These are phyloP conservation scores for Neopelma chrysocephalum DNA, from an alignment of 2,797 vertebrate species.

Conservation along the genomic window DNA sequence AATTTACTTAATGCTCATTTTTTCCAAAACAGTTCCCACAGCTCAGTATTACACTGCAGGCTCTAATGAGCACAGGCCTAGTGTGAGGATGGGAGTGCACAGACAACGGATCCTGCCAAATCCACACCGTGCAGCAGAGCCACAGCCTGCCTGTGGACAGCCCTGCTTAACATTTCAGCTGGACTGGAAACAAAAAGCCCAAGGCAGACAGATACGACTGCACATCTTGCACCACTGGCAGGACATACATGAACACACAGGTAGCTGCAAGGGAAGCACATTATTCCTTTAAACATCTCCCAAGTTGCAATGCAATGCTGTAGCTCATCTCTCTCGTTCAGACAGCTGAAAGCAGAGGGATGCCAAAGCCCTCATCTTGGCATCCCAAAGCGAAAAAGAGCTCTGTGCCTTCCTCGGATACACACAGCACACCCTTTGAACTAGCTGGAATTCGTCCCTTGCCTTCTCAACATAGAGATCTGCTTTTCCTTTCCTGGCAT, in stretches of 20 bases:
- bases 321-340: not conserved
- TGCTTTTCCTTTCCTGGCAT: slow-evolving; percentile 17
- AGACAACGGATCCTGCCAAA: not conserved
- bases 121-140: not conserved
- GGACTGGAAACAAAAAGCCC: not conserved
- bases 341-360: not conserved
- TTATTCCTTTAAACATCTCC: not conserved
- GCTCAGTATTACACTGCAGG: not conserved
- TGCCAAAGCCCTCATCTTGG: not conserved
- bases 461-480: not conserved
- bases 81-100: not conserved
- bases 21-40: slow-evolving; percentile 5
- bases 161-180: not conserved
- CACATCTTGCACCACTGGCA: not conserved
- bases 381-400: not conserved
- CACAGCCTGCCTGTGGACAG: not conserved
- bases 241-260: not conserved
- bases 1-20: slow-evolving; percentile 37
- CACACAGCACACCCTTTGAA: not conserved
- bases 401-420: not conserved
- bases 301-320: not conserved
- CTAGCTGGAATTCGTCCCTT: slow-evolving; percentile 11
- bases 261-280: not conserved
- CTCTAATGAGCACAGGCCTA: not conserved
- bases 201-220: not conserved